phyloP scores from a whole-genome alignment of 2,113 vertebrate species.

The Elanoides forficatus region DNA sequence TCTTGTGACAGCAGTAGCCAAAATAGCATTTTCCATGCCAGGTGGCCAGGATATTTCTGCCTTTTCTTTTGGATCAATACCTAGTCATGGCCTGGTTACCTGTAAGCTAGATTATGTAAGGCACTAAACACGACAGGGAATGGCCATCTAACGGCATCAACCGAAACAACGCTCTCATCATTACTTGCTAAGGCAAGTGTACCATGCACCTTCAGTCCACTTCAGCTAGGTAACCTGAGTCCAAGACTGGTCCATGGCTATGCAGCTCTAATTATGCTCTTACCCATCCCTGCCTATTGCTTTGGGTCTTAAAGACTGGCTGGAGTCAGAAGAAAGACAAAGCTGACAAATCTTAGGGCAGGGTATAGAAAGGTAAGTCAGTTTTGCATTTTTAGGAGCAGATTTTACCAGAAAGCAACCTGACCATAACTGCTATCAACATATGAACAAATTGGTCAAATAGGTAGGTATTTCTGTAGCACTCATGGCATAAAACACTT shows the following conservation, averaged over 20 bases:
- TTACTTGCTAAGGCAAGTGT: neutral
- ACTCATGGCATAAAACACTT: neutral
- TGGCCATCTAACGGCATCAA: neutral
- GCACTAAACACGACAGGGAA: neutral
- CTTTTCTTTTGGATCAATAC: neutral
- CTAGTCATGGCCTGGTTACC: neutral
- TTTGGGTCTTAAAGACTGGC: neutral
- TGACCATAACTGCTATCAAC: neutral
- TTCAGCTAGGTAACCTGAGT: neutral
- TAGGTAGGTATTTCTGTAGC: neutral
- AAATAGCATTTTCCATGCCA: neutral
- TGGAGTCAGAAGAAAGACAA: neutral
- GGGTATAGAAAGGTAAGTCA: neutral
- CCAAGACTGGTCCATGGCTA: neutral
- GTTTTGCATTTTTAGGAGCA: neutral
- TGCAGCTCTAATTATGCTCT: neutral
- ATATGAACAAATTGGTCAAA: neutral
- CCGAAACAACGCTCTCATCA: neutral
- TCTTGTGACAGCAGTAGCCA: neutral
- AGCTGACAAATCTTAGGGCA: neutral
- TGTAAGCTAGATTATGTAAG: neutral
- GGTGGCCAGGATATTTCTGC: neutral
- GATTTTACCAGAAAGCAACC: neutral
- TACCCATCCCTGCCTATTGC: neutral
- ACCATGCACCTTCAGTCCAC: neutral